Percentiles rank a stretch among this genome's conserved stretches.
Conservation (phyloP, 2,888 invertebrate species). For the Volucella inanis region DNA sequence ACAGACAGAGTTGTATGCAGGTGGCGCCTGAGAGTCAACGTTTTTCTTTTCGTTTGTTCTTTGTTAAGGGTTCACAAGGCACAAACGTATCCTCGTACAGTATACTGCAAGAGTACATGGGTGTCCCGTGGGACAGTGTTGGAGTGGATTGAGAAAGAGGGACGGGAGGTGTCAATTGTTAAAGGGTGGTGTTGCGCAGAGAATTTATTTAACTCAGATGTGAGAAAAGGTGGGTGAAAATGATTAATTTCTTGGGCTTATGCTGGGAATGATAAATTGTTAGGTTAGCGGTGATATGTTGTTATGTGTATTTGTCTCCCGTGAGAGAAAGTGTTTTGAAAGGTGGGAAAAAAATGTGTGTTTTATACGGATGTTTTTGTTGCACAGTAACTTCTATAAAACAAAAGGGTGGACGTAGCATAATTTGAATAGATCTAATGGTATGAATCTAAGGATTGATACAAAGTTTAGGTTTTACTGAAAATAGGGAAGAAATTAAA, state of each 20-base stretch:
- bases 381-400: too few species aligned
- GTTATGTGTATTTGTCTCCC: slow-evolving; percentile 21
- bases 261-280: slow-evolving; percentile 53
- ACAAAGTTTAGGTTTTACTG: too few species aligned
- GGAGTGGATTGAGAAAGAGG: not conserved
- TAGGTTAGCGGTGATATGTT: slow-evolving; percentile 31
- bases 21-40: slow-evolving; percentile 43
- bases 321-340: not conserved
- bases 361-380: not conserved
- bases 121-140: slow-evolving; percentile 16
- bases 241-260: slow-evolving; percentile 59
- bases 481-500: too few species aligned
- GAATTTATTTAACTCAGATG: slow-evolving; percentile 34
- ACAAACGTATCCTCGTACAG: too few species aligned
- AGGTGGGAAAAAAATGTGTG: not conserved
- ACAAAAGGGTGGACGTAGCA: too few species aligned
- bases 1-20: slow-evolving; percentile 19
- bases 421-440: too few species aligned
- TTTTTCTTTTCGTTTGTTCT: slow-evolving; percentile 30
- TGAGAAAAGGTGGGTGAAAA: slow-evolving; percentile 20
- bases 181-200: slow-evolving; percentile 3
- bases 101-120: slow-evolving; percentile 29
- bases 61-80: slow-evolving; percentile 29
- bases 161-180: slow-evolving; percentile 32
- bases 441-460: too few species aligned